Percentiles rank a stretch among this genome's conserved stretches.
Conservation (phyloP, 1,140 invertebrate genomes). For the Camponotus pennsylvanicus region DNA sequence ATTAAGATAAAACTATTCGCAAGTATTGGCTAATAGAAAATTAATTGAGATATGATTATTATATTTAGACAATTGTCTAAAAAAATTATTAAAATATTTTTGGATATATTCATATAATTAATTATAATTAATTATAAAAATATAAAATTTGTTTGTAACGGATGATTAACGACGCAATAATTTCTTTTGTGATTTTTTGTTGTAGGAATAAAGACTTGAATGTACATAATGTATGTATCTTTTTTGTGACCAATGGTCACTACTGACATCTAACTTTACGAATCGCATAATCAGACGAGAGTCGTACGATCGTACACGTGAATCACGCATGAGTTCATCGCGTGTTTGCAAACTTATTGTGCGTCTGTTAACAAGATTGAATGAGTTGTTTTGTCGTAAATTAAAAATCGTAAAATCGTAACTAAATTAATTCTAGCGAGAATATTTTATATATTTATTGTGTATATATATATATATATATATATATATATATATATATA, state of each 20-base stretch:
- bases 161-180: background rate
- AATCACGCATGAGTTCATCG: background rate
- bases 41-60: background rate
- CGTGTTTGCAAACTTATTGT: background rate
- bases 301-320: background rate
- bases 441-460: conserved; percentile 11
- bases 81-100: too few species aligned
- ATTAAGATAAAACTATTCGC: background rate
- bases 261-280: background rate
- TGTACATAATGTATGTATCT: background rate
- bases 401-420: background rate
- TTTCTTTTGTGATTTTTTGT: background rate
- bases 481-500: too few species aligned
- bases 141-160: background rate
- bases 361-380: too few species aligned
- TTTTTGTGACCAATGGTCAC: background rate
- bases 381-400: background rate
- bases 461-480: background rate
- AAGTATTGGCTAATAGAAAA: background rate
- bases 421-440: background rate
- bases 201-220: conserved; percentile 27
- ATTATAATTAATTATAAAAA: background rate
- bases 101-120: background rate
- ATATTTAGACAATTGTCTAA: background rate
- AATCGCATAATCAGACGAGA: background rate